Base-by-base conservation (phyloP, 2,113 vertebrate species). In the Anhinga anhinga region DNA sequence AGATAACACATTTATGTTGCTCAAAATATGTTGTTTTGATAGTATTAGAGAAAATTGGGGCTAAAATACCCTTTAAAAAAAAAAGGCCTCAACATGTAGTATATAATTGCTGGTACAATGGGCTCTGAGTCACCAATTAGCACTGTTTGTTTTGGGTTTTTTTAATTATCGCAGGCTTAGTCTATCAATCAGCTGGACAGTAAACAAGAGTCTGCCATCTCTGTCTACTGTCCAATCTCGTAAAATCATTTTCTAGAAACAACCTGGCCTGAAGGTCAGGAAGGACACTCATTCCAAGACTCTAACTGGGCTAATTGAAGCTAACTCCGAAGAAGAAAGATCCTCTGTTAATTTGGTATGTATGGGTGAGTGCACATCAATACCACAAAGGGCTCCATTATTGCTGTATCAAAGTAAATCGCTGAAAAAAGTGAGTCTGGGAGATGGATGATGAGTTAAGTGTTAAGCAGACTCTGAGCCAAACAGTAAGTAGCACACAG, bases 381-480 rank as follows among this genome's bases (percentile, higher is more conserved):
- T 50, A 62, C 95, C 97, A 98, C 97, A 98, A 98, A 98, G 95
- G 95, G 67, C 84, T 96, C 97, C 97, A 97, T 98, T 98, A 98
- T 90, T 96, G 96, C 97, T 98, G 97, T 98, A 98, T 98, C 98
- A 97, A 94, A 86, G 94, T 96, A 98, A 98, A 98, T 89, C 98
- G 97, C 85, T 76, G 94, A 94, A 92, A 97, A 97, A 97, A 96
- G 89, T 67, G 86, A 95, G 88, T 80, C 85, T 73, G 77, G 50
- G 91, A 96, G 92, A 94, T 87, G 93, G 95, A 95, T 95, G 96
- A 96, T 92, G 93, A 97, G 91, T 90, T 79, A 85, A 96, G 91
- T 90, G 83, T 77, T 85, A 95, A 95, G 92, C 58, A 94, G 93
- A 91, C 52, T 87, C 71, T 62, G 81, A 95, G 45, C 59, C 94